These are phyloP conservation scores for Alethe castanea DNA, from an alignment of 2,113 vertebrate species.

Conservation along the genomic window DNA sequence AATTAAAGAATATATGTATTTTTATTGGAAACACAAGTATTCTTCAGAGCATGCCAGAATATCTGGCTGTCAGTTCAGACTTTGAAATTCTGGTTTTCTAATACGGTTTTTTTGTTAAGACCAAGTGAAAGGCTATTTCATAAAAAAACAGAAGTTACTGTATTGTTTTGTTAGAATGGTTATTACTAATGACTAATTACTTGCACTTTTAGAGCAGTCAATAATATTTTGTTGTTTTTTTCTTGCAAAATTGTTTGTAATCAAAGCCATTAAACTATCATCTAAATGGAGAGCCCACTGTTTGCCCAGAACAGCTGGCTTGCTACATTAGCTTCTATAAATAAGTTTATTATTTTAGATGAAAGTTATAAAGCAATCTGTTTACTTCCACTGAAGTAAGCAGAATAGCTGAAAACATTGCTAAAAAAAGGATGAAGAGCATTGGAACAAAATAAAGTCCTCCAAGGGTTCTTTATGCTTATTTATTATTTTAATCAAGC, in stretches of 20 bases:
- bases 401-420: not conserved
- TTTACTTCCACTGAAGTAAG: not conserved
- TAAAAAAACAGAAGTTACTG: not conserved
- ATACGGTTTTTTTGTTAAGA: accelerated
- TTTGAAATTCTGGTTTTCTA: not conserved
- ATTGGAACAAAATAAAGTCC: not conserved
- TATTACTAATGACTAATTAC: not conserved
- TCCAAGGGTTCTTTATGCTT: not conserved
- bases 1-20: not conserved
- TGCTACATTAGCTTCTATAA: slow-evolving; percentile 22
- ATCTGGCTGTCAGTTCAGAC: not conserved
- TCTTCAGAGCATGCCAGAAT: not conserved
- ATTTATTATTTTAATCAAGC: slow-evolving; percentile 10
- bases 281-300: not conserved
- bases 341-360: slow-evolving; percentile 32
- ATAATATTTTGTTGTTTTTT: not conserved
- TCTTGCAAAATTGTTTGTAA: not conserved
- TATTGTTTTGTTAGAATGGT: not conserved
- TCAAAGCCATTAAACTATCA: not conserved
- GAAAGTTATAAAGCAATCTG: slow-evolving; percentile 23
- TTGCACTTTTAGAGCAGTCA: not conserved
- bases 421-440: not conserved
- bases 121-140: not conserved
- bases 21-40: not conserved
- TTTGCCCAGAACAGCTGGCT: not conserved